Evolutionary conservation across 2,797 vertebrate genomes (phyloP).

Genomic region (Lindbergichthys nudifrons): DNA sequence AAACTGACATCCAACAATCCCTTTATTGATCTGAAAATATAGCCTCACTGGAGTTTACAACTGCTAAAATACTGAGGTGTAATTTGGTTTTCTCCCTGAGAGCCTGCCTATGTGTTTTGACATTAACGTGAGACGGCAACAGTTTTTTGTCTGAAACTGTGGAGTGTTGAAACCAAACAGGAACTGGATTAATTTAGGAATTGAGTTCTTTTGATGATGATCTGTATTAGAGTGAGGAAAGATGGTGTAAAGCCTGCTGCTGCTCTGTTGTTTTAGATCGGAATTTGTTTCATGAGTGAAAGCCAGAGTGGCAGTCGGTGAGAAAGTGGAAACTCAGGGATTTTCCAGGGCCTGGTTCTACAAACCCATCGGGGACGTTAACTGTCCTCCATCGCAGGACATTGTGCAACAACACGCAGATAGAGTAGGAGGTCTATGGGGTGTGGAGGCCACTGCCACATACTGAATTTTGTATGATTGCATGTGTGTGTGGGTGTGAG

Average conservation of each 20-base stretch:
- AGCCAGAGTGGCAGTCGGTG: conserved; percentile 51
- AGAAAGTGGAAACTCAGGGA: conserved; percentile 80
- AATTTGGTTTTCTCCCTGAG: not conserved
- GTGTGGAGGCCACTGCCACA: conserved; percentile 15
- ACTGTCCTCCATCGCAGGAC: conserved; percentile 60
- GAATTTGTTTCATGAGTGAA: conserved; percentile 38
- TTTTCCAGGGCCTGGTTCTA: conserved; percentile 80
- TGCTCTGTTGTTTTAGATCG: conserved; percentile 37
- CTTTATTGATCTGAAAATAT: not conserved
- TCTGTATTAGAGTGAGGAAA: conserved; percentile 32
- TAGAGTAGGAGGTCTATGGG: conserved; percentile 23
- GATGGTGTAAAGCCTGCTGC: conserved; percentile 18
- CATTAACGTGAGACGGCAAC: not conserved
- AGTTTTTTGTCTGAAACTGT: not conserved
- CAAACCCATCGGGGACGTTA: conserved; percentile 60
- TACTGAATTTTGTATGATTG: conserved; percentile 38
- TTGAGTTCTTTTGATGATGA: conserved; percentile 6
- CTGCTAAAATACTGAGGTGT: conserved; percentile 2
- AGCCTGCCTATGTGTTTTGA: conserved; percentile 11
- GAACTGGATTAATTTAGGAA: not conserved
- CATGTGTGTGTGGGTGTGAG: conserved; percentile 34
- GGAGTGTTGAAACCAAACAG: not conserved
- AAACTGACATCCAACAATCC: not conserved
- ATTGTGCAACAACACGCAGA: conserved; percentile 39
- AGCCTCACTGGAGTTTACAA: not conserved